A percentile compares a stretch with the other conserved stretches of the same genome.
phyloP scores from a whole-genome alignment of 1,140 invertebrate species.

The Bombus terrestris region DNA sequence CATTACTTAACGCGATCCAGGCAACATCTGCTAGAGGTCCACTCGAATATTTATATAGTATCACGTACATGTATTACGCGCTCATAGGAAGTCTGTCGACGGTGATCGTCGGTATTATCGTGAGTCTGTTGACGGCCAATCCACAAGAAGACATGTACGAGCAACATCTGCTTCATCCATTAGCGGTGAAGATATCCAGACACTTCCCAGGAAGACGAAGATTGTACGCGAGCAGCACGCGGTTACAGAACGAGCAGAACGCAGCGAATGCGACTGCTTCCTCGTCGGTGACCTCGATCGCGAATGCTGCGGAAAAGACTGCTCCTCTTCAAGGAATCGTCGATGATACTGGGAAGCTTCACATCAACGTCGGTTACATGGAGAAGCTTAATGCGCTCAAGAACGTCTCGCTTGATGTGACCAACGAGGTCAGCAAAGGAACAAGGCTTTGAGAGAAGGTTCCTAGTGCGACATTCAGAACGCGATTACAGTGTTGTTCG shows the following conservation, averaged over 20 bases:
- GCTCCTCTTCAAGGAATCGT: constrained; percentile 53
- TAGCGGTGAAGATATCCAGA: constrained; percentile 84
- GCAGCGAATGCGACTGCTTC: constrained; percentile 55
- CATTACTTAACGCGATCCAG: constrained; percentile 24
- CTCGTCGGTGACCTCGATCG: constrained; percentile 69
- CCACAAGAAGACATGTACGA: constrained; percentile 86
- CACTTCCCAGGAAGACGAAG: constrained; percentile 83
- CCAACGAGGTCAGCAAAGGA: constrained; percentile 79
- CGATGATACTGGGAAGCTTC: constrained; percentile 68
- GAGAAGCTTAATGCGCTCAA: constrained; percentile 79
- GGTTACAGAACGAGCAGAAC: constrained; percentile 67
- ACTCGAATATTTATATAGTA: constrained; percentile 85
- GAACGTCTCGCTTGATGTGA: constrained; percentile 77
- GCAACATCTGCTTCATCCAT: constrained; percentile 86
- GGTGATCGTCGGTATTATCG: constrained; percentile 85
- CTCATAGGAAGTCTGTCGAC: constrained; percentile 87
- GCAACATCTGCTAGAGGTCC: constrained; percentile 52
- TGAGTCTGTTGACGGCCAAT: constrained; percentile 86
- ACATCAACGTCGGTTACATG: constrained; percentile 71
- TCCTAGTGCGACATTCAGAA: not conserved
- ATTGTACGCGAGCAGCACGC: constrained; percentile 71
- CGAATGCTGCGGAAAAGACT: constrained; percentile 63
- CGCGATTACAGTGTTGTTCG: not conserved
- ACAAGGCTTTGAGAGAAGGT: constrained; percentile 73
- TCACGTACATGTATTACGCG: constrained; percentile 91